phyloP scores from a whole-genome alignment of 2,888 invertebrate genomes.

The Scaptomyza reducta region DNA sequence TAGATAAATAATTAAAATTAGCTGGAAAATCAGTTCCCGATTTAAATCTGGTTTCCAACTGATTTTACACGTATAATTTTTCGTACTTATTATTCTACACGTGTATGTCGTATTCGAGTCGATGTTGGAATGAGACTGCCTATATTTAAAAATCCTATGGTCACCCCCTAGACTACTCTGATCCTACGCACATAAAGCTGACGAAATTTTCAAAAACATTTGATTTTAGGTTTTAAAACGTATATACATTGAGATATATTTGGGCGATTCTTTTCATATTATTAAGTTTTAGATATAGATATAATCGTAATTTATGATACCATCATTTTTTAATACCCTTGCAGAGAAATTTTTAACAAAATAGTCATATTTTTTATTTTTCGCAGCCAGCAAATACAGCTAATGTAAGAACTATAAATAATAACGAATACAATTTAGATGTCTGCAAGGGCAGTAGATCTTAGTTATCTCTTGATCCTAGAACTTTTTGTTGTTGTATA shows the following conservation, averaged over 20 bases:
- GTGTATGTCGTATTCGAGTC: constrained; percentile 54
- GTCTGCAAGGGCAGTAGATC: background rate
- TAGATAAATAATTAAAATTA: constrained; percentile 10
- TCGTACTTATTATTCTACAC: constrained; percentile 45
- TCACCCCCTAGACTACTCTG: constrained; percentile 41
- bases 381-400: background rate
- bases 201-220: background rate
- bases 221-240: background rate
- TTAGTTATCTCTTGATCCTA: background rate
- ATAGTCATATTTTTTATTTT: background rate
- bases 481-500: background rate
- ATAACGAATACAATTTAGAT: background rate
- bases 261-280: constrained; percentile 3
- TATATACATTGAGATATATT: constrained; percentile 7
- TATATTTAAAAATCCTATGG: constrained; percentile 5
- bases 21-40: constrained; percentile 2
- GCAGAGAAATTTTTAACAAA: background rate
- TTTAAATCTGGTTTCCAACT: constrained; percentile 12
- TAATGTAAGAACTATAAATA: too few relatives aligned
- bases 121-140: constrained; percentile 51
- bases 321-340: background rate
- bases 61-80: constrained; percentile 59
- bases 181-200: constrained; percentile 10
- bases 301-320: background rate
- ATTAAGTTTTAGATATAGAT: constrained; percentile 3